Percentiles rank a stretch among this genome's conserved stretches.
These are phyloP conservation scores for Platalea minor DNA, from an alignment of 2,797 vertebrate species.

Conservation along the genomic window DNA sequence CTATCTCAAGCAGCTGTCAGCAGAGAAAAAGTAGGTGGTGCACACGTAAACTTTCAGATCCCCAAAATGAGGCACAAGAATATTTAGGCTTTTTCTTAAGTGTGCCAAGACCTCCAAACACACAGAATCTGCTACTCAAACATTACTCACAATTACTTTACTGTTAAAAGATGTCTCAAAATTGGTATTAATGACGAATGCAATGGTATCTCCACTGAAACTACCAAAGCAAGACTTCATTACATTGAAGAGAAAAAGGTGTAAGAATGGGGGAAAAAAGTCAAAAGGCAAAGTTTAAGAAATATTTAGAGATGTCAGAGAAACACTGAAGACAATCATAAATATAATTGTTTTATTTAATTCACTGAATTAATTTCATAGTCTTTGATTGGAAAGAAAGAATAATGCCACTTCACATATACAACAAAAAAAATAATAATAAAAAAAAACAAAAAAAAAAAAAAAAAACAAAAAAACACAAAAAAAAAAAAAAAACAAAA, in stretches of 20 bases:
- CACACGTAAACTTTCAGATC: not conserved
- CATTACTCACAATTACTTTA: not conserved
- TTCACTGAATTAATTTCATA: conserved; percentile 28
- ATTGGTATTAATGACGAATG: not conserved
- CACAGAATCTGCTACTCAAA: not conserved
- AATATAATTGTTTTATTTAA: conserved; percentile 22
- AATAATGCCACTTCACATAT: not conserved
- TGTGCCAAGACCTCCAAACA: not conserved
- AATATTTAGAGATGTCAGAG: conserved; percentile 9
- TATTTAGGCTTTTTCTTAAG: not conserved
- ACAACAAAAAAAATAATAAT: not conserved
- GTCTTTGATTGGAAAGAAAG: conserved; percentile 12
- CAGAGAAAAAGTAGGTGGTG: not conserved
- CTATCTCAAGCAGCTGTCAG: not conserved
- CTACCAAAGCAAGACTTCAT: not conserved
- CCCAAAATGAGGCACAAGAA: not conserved
- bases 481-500: not conserved
- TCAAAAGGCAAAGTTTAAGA: not conserved
- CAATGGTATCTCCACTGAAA: not conserved
- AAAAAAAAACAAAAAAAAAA: not conserved
- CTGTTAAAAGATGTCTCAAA: not conserved
- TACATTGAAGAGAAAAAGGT: not conserved
- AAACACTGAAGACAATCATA: conserved; percentile 41
- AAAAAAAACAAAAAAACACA: not conserved
- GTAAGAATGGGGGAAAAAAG: not conserved